Evolutionary conservation across 2,113 vertebrate species (phyloP), one percentile per base, ranked within the genome.

Genomic region (Melanostigma gelatinosum): DNA sequence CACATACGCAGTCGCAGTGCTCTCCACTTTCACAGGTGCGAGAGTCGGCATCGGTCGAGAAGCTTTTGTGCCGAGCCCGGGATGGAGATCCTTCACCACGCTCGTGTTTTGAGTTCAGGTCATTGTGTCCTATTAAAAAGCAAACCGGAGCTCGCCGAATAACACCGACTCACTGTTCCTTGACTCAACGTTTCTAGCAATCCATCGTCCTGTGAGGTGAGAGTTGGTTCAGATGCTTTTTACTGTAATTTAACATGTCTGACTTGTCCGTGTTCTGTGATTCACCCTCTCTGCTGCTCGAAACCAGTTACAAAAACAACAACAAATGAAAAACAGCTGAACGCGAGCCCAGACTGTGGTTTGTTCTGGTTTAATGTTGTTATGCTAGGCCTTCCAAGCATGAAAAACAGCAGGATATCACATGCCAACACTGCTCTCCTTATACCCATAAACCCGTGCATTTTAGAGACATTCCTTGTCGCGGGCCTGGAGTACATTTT

Each of bases 341-440:
- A 91, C 72, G 18, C 1, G 87, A 91, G 87, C 81, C 90, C 88
- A 91, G 86, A 88, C 90, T 85, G 88, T 79, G 86, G 85, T 92
- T 85, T 72, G 64, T 48, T 88, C 76, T 73, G 64, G 60, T 82
- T 79, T 91, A 58, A 79, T 63, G 76, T 80, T 93, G 89, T 90
- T 91, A 88, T 87, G 85, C 67, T 65, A 79, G 85, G 77, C 83
- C 80, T 82, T 83, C 85, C 88, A 85, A 84, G 88, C 90, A 91
- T 88, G 78, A 84, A 84, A 75, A 74, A 85, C 50, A 86, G 88
- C 81, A 63, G 63, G 85, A 75, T 60, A 80, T 85, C 86, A 48
- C 83, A 86, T 72, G 88, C 87, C 87, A 90, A 42, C 55, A 40
- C 60, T 84, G 84, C 60, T 75, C 85, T 88, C 75, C 76, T 75